Conservation (phyloP, 2,797 vertebrate species). For the Microcaecilia unicolor region DNA sequence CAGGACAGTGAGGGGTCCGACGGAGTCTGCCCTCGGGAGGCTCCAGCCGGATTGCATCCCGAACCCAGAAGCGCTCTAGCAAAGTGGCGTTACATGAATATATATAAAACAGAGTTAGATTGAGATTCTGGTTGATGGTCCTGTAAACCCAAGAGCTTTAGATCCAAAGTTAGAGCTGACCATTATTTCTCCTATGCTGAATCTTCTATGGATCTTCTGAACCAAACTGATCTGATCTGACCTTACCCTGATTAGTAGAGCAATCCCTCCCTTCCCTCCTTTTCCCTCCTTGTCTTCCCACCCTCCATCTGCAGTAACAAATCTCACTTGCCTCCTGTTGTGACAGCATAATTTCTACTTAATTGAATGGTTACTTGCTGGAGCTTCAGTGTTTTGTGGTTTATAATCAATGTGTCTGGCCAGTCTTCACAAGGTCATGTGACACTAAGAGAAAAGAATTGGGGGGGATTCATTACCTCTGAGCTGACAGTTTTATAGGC, state of each 20-base stretch:
- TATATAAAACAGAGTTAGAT: no score
- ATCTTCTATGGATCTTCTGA: no score
- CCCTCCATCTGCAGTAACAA: neutral
- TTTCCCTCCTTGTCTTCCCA: no score
- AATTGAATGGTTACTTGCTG: slow-evolving; percentile 19
- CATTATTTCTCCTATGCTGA: no score
- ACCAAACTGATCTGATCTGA: neutral
- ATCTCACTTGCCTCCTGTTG: neutral
- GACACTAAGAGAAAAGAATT: slow-evolving; percentile 23
- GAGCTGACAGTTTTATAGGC: neutral
- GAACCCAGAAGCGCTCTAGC: no score
- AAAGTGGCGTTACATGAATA: no score
- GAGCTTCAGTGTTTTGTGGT: slow-evolving; percentile 17
- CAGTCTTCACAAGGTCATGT: slow-evolving; percentile 13
- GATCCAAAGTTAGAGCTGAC: no score
- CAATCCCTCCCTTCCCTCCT: slow-evolving; percentile 1
- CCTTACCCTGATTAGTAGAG: slow-evolving; percentile 2
- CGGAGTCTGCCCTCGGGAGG: no score
- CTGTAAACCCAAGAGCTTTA: no score
- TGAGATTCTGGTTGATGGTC: no score
- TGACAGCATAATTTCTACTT: slow-evolving; percentile 17
- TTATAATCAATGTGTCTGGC: slow-evolving; percentile 20
- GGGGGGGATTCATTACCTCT: slow-evolving; percentile 15
- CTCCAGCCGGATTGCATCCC: no score
- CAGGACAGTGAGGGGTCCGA: no score